Evolutionary conservation across 2,888 invertebrate species (phyloP), one percentile per base, ranked within the genome.

Genomic region (Oxyteleia sp.): DNA sequence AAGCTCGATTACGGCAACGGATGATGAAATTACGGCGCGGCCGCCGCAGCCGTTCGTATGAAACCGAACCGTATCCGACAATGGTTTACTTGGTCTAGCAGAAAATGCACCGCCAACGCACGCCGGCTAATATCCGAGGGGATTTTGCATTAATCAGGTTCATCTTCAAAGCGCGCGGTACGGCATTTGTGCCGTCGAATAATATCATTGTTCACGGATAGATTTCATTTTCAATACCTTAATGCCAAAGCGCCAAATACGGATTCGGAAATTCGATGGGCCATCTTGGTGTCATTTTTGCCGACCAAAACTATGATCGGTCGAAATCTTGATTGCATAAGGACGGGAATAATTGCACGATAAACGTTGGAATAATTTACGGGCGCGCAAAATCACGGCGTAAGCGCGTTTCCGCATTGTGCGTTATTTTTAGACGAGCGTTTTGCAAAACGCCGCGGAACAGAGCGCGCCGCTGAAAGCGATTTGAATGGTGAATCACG

Each of bases 21-120:
- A 66, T 49, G 51, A 72, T 72, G 57, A 64, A 80, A 72, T 66
- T 66, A 72, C 47, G 32, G 26, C 47, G 41, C 32, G 55, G 43
- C 20, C 23, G 47, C 23, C 29, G 47, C 32, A 69, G 35, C 47
- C 41, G 57, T 32, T 20, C 47, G 43, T 26, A 66, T 59, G 51
- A 72, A 80, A 72, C 59, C 59, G 29, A 64, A 20, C 41, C 49
- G 45, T n/a, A 20, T 10, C 75, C 41, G 61, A 71, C 69, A 68
- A 79, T 64, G 51, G 71, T 79, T 63, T 69, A 63, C 78, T 64
- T 61, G 63, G 63, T 64, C 71, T 57, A 64, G 45, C 69, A 41
- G 69, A 79, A 79, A 79, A 79, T 64, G 57, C 15, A 29, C 23
- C 15, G 32, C 47, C 35, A n/a, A 32, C 15, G 68, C 68, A 41